A percentile compares a stretch with the other conserved stretches of the same genome.
Conservation (phyloP, 2,888 invertebrate genomes). For the Drosophila percnosoma region DNA sequence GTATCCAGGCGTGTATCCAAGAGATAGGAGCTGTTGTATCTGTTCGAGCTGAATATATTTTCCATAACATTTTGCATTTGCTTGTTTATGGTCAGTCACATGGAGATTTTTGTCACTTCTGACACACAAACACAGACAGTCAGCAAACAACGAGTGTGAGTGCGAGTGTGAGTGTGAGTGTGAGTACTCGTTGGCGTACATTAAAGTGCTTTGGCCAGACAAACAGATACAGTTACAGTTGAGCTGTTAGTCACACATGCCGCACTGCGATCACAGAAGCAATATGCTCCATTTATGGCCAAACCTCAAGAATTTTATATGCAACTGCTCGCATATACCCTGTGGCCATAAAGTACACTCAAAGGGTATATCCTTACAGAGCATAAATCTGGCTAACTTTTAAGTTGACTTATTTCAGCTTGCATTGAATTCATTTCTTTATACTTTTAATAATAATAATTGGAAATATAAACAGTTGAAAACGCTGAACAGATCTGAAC, state of each 20-base stretch:
- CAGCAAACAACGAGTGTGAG: not conserved
- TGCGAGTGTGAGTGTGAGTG: not conserved
- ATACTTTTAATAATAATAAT: not conserved
- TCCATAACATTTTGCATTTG: conserved; percentile 54
- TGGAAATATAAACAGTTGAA: not conserved
- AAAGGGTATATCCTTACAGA: not conserved
- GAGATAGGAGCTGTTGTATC: conserved; percentile 39
- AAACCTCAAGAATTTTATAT: conserved; percentile 37
- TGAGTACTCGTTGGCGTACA: conserved; percentile 3
- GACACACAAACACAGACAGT: conserved; percentile 15
- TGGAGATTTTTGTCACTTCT: conserved; percentile 51
- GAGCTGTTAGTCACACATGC: conserved; percentile 60
- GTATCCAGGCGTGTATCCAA: conserved; percentile 57
- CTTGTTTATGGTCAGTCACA: conserved; percentile 59
- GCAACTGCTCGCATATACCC: conserved; percentile 11
- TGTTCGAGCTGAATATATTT: conserved; percentile 28
- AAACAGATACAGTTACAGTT: conserved; percentile 52
- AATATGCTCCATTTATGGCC: conserved; percentile 47
- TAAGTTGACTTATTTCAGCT: not conserved
- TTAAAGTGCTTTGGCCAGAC: conserved; percentile 45
- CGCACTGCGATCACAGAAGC: conserved; percentile 45
- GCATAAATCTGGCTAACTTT: too few species aligned
- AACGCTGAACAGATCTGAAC: not conserved
- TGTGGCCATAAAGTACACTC: not conserved
- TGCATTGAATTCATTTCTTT: not conserved